A percentile compares a stretch with the other conserved stretches of the same genome.
These are phyloP conservation scores for Dicyrtomina minuta DNA, from an alignment of 2,888 invertebrate species.

Conservation along the genomic window DNA sequence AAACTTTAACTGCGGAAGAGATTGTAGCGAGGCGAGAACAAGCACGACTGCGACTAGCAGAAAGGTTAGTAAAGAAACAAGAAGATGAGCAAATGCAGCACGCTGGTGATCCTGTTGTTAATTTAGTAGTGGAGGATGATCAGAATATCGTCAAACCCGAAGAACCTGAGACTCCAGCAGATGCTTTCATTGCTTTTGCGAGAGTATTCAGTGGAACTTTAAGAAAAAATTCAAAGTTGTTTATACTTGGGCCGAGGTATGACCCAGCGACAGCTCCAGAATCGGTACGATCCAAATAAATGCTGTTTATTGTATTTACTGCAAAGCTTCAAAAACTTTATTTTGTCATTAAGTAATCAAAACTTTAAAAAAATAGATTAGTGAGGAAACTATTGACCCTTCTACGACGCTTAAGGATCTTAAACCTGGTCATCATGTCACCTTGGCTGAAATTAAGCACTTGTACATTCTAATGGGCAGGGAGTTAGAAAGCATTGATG, in stretches of 20 bases:
- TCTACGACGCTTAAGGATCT: conserved; percentile 64
- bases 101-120: conserved; percentile 25
- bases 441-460: conserved; percentile 67
- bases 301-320: neutral
- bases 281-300: conserved; percentile 53
- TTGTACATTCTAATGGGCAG: conserved; percentile 91
- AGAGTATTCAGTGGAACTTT: conserved; percentile 88
- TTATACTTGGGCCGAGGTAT: conserved; percentile 84
- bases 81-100: conserved; percentile 24
- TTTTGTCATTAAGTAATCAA: neutral
- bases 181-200: conserved; percentile 80
- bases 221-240: conserved; percentile 73
- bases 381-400: neutral
- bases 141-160: conserved; percentile 21
- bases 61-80: conserved; percentile 57
- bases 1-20: conserved; percentile 73
- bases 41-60: conserved; percentile 63
- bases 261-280: conserved; percentile 67
- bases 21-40: conserved; percentile 68
- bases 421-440: conserved; percentile 67
- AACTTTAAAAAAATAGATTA: no score
- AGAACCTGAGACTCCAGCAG: conserved; percentile 9
- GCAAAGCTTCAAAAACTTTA: neutral
- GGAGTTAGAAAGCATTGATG: conserved; percentile 76
- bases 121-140: conserved; percentile 35